Evolutionary conservation across 2,888 invertebrate genomes (phyloP), one percentile per base, ranked within the genome.

Genomic region (Macrostomum cliftonense): DNA sequence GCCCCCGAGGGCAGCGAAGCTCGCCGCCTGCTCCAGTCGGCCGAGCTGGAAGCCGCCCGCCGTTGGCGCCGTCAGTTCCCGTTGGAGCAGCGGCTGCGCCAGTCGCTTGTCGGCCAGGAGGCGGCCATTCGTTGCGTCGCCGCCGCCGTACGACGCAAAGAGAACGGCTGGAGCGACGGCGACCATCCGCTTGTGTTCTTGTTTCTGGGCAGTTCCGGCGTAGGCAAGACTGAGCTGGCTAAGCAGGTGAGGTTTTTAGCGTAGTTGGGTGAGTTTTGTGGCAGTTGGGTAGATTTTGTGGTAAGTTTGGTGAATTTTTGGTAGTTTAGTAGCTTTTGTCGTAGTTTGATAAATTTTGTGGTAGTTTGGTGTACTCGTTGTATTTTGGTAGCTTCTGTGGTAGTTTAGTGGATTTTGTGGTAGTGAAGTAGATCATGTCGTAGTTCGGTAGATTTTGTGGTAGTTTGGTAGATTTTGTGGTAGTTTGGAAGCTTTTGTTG

Each of bases 81-180:
- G 21, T 71, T 86, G 50, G 87, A 88, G 67, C 79, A 82, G 66
- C 75, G 86, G 51, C 72, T 88, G 43, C 82, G 80, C 62, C 77
- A 83, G 67, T 74, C 76, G 62, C 82, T 88, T 57, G 82, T 88
- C 43, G 88, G 88, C 0, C 88, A 88, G 72, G 83, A 70, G 43
- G 61, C 60, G 7, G 70, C 70, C 38, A 70, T 70, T 45, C 63
- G 63, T 45, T 63, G 61, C 12, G 70, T 70, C 1, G 60, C 67
- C 20, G 59, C 65, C 45, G 84, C 84, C 43, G 81, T 88, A 48
- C 75, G 87, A 52, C 75, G 88, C 55, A 87, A 86, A 71, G 85
- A 88, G 72, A 87, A 85, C 74, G 87, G 87, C 36, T 87, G 86
- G 86, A 79, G 79, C 46, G 87, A 88, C 70, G 86, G 84, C 60